Evolutionary conservation across 2,113 vertebrate genomes (phyloP).

Genomic region (Eira barbara): DNA sequence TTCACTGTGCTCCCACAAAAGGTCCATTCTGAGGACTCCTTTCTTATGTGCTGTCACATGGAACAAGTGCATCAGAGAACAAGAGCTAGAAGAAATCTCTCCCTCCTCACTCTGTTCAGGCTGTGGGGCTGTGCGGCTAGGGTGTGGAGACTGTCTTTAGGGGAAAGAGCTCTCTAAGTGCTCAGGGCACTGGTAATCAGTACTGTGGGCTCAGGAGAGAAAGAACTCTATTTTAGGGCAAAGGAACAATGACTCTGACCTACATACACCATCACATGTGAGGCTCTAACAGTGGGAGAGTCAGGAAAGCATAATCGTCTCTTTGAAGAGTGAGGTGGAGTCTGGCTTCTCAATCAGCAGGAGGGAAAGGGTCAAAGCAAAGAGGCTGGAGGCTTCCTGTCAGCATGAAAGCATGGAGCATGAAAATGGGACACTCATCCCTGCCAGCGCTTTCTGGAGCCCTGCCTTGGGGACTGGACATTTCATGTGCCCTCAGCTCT

Average conservation of each 20-base stretch:
- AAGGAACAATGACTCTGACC: conserved; percentile 11
- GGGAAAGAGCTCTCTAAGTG: background rate
- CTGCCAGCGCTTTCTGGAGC: background rate
- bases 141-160: background rate
- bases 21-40: background rate
- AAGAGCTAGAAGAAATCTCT: conserved; percentile 44
- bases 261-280: background rate
- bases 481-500: background rate
- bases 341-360: background rate
- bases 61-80: conserved; percentile 2
- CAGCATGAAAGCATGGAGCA: background rate
- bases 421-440: background rate
- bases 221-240: background rate
- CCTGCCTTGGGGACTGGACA: background rate
- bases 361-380: background rate
- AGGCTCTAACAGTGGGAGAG: background rate
- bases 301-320: background rate
- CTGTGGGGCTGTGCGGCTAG: background rate
- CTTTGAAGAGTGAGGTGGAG: background rate
- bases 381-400: background rate
- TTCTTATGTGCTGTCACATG: background rate
- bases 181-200: background rate
- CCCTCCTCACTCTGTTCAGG: background rate
- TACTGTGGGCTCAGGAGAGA: background rate
- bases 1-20: background rate